These are phyloP conservation scores for Myotis brandtii DNA, from an alignment of 2,113 vertebrate species.

Conservation along the genomic window DNA sequence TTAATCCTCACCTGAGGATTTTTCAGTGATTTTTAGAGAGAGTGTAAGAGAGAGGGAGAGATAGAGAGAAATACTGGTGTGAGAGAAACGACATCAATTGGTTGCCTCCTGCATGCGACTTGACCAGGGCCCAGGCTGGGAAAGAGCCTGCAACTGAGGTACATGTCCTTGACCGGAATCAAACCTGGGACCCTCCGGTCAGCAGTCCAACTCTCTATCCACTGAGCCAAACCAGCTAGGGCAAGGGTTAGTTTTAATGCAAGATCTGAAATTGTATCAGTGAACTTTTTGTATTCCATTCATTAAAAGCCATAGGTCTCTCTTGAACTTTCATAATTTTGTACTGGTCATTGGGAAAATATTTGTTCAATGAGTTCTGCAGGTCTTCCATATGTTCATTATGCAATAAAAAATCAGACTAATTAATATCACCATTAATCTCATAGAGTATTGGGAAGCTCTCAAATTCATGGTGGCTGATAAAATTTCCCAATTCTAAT, in stretches of 20 bases:
- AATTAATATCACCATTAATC: not conserved
- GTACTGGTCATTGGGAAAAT: not conserved
- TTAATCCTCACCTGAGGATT: too few species aligned
- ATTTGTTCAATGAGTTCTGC: not conserved
- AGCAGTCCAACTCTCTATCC: too few species aligned
- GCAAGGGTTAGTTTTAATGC: not conserved
- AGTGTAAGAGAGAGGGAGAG: too few species aligned
- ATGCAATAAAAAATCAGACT: not conserved
- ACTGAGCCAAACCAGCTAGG: too few species aligned
- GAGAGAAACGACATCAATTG: too few species aligned
- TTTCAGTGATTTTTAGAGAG: too few species aligned
- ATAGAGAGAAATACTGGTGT: too few species aligned
- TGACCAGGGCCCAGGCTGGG: too few species aligned
- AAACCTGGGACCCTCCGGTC: too few species aligned
- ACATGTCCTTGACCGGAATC: too few species aligned
- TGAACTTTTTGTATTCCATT: not conserved
- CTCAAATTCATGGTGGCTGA: not conserved
- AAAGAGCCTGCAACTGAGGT: too few species aligned
- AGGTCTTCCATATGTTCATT: not conserved
- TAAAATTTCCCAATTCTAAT: conserved; percentile 41
- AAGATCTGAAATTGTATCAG: not conserved
- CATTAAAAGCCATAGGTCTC: not conserved
- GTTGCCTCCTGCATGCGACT: too few species aligned
- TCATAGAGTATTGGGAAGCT: not conserved
- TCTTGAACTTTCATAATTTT: not conserved